Evolutionary conservation across 2,113 vertebrate species (phyloP).

Genomic region (Corynorhinus townsendii): DNA sequence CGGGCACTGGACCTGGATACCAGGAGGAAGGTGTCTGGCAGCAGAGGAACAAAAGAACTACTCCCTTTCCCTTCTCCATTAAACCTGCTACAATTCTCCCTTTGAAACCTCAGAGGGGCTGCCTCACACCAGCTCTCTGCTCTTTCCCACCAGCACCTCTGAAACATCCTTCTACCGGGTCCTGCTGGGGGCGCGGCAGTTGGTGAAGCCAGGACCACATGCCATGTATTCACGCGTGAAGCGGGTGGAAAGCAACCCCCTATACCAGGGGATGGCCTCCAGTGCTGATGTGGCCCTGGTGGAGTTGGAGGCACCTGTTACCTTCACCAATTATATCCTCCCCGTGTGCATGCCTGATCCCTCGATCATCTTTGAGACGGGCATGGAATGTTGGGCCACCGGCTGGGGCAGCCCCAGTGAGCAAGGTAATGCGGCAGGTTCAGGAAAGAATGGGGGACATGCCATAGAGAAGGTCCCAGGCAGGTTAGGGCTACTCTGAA

Average conservation of each 20-base stretch:
- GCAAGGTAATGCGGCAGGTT: slow-evolving; percentile 45
- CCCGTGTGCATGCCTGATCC: slow-evolving; percentile 68
- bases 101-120: neutral
- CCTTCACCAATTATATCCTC: slow-evolving; percentile 61
- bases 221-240: slow-evolving; percentile 27
- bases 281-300: slow-evolving; percentile 73
- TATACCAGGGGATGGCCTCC: slow-evolving; percentile 76
- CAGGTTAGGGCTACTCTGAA: neutral
- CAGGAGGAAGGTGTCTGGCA: neutral
- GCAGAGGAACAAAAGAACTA: too few relatives aligned
- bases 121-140: neutral
- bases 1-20: too few relatives aligned
- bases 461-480: neutral
- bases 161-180: slow-evolving; percentile 54
- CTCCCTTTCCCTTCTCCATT: neutral
- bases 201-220: slow-evolving; percentile 32
- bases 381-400: slow-evolving; percentile 67
- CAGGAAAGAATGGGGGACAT: neutral
- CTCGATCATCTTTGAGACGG: neutral
- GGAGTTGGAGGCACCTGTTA: slow-evolving; percentile 49
- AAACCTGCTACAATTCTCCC: neutral
- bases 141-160: slow-evolving; percentile 25
- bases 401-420: slow-evolving; percentile 73
- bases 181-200: slow-evolving; percentile 60
- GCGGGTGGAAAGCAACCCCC: slow-evolving; percentile 72